These are phyloP conservation scores for Dermatemys mawii DNA, from an alignment of 2,113 vertebrate species.

Conservation along the genomic window DNA sequence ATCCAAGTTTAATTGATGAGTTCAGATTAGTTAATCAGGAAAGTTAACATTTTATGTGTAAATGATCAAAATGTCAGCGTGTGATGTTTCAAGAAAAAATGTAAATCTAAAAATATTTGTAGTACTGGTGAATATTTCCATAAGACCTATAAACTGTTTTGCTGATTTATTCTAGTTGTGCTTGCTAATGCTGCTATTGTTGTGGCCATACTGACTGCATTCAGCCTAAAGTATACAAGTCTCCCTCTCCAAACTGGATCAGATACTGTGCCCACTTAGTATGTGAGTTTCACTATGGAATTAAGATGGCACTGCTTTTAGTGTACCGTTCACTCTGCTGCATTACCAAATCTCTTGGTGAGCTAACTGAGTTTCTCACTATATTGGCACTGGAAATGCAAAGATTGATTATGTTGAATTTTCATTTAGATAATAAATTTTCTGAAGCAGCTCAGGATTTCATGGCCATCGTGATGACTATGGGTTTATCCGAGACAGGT, in stretches of 20 bases:
- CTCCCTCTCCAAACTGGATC: not conserved
- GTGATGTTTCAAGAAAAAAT: not conserved
- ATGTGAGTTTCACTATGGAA: not conserved
- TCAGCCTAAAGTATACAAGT: not conserved
- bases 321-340: no score
- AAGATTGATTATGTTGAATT: not conserved
- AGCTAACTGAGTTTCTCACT: not conserved
- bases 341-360: not conserved
- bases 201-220: not conserved
- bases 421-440: not conserved
- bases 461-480: not conserved
- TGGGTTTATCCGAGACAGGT: not conserved
- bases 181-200: not conserved
- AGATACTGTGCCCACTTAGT: not conserved
- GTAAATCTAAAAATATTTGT: not conserved
- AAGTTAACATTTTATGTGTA: not conserved
- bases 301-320: not conserved
- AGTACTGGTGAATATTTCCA: not conserved
- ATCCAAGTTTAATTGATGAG: not conserved
- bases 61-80: not conserved
- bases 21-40: not conserved
- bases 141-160: not conserved
- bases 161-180: not conserved
- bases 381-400: not conserved
- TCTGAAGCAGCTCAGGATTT: not conserved